Conservation (phyloP, 2,797 vertebrate species). For the Epinephelus awoara region DNA sequence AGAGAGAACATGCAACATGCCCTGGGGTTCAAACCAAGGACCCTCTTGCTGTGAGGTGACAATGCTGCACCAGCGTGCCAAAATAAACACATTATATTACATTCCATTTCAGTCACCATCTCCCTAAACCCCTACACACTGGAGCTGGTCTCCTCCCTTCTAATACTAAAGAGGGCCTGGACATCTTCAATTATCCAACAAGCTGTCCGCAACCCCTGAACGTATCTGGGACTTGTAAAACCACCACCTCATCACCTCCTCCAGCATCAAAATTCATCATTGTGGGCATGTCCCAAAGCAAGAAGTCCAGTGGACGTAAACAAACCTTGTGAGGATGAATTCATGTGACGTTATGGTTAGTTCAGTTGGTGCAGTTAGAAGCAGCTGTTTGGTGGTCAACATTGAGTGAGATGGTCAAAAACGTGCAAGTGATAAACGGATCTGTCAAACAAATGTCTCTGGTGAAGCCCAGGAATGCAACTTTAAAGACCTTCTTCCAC, state of each 20-base stretch:
- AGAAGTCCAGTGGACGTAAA: not conserved
- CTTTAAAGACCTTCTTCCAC: not conserved
- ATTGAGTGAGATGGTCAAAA: not conserved
- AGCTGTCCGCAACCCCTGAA: no score
- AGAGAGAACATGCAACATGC: no score
- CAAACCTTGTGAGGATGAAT: not conserved
- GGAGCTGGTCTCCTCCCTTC: no score
- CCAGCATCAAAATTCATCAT: not conserved
- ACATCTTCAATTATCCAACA: no score
- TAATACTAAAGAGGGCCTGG: no score
- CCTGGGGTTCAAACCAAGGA: no score
- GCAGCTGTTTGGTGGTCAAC: not conserved
- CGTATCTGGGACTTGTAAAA: no score
- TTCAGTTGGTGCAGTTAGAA: not conserved
- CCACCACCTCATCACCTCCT: not conserved
- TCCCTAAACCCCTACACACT: no score
- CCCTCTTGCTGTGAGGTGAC: no score
- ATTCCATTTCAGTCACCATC: no score
- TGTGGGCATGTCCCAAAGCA: not conserved
- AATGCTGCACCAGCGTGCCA: no score
- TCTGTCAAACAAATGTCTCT: not conserved
- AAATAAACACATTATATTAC: no score
- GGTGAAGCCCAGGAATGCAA: not conserved
- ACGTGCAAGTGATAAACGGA: constrained; percentile 2
- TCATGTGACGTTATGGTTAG: not conserved